These are phyloP conservation scores for Loripinus fragilis DNA, from an alignment of 2,888 invertebrate species.

Conservation along the genomic window DNA sequence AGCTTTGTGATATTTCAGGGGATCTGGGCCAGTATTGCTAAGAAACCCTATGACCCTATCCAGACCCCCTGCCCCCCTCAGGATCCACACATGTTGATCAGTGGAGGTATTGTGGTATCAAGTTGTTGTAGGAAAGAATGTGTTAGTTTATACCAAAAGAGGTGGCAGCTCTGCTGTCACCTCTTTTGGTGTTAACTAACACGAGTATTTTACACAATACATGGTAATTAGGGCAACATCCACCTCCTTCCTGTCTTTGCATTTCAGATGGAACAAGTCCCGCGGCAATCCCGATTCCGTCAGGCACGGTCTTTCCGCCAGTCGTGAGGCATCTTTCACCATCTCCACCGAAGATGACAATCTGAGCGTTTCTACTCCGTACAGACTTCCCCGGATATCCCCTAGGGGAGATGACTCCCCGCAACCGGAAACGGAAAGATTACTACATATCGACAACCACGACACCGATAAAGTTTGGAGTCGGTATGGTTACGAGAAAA, in stretches of 20 bases:
- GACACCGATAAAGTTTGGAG: constrained; percentile 66
- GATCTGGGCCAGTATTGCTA: too few species aligned
- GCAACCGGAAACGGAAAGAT: constrained; percentile 28
- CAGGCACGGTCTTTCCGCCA: constrained; percentile 33
- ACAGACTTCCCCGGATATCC: constrained; percentile 68
- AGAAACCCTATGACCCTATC: too few species aligned
- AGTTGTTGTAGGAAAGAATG: too few species aligned
- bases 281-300: constrained; percentile 50
- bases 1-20: too few species aligned
- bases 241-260: background rate
- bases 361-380: constrained; percentile 46
- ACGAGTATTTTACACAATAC: too few species aligned
- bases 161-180: too few species aligned
- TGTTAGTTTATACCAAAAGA: too few species aligned
- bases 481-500: constrained; percentile 69
- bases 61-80: too few species aligned
- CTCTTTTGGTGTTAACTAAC: too few species aligned
- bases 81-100: too few species aligned
- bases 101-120: too few species aligned
- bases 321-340: constrained; percentile 57
- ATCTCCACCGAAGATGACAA: constrained; percentile 57
- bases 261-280: constrained; percentile 66
- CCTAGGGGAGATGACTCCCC: constrained; percentile 55
- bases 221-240: too few species aligned
- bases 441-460: constrained; percentile 29